Evolutionary conservation across 1,140 invertebrate species (phyloP), one percentile per base, ranked within the genome.

Genomic region (Diorhabda elongata): DNA sequence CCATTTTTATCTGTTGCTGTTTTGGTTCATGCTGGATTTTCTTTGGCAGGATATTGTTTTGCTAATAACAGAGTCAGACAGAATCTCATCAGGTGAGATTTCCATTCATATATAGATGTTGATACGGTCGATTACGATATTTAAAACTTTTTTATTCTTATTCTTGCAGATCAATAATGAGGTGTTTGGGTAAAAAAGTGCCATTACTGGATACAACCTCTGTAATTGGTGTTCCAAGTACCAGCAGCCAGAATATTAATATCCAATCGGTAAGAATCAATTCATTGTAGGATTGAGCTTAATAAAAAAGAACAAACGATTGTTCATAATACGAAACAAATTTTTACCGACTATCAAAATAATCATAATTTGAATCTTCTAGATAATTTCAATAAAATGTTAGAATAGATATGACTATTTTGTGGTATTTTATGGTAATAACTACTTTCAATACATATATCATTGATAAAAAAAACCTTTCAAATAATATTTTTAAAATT

Each of bases 111-210:
- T 42, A 56, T 45, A 58, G 3, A 44, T 5, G 2, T 67, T n/a
- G 5, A 42, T 2, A 52, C n/a, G 6, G 2, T 52, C 47, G 26
- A 26, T 26, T n/a, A 4, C 47, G 47, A 52, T 3, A 8, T 4
- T 52, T 52, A 52, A 8, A n/a, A 52, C 47, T 6, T 52, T 52
- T 52, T 52, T 8, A 8, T 6, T 4, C 47, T 6, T 52, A 57
- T 8, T 67, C 3, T 77, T 80, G 47, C n/a, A 85, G 86, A 57
- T 80, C 83, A 3, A 83, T 92, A 9, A 80, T 93, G 58, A 84
- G 88, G 69, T 91, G 93, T 75, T 86, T 93, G 74, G 94, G 94
- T 3, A 91, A 91, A 77, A 96, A 97, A 81, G 87, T 94, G 8
- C 92, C 94, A 11, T 80, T 92, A 8, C 81, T 92, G 8, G 90